Evolutionary conservation across 2,797 vertebrate species (phyloP), one percentile per base, ranked within the genome.

Genomic region (Pantherophis vulpinus): DNA sequence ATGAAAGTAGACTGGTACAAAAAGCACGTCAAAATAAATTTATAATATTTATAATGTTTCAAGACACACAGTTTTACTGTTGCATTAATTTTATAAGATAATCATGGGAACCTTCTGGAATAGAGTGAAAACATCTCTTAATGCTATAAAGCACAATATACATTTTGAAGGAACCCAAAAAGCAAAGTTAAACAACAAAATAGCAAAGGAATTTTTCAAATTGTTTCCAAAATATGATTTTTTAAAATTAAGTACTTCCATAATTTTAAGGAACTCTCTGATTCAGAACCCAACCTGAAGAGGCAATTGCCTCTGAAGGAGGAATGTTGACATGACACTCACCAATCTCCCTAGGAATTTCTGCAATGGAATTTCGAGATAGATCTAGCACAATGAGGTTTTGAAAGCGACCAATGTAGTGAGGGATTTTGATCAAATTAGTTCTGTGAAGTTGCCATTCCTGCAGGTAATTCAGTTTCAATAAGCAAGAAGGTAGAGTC

Each of bases 401-500:
- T 56, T 98, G 98, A 97, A 99, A 99, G 95, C 97, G 98, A 90
- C 97, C 98, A 95, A 99, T 97, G 95, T 99, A 99, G 63, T 97
- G 96, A 92, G 99, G 99, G 91, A 99, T 99, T 95, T 97, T 98
- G 95, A 98, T 96, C 93, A 99, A 98, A 47, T 98, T 98, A 0
- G 97, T 98, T 96, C 99, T 98, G 92, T 99, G 99, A 93, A 99
- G 97, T 93, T 99, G 99, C 99, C 99, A 99, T 95, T 99, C 99
- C 96, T 99, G 99, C 58, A 99, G 97, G 27, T 99, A 98, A 86
- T 92, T 96, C 89, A 99, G 95, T 96, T 98, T 99, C 94, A 98
- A 83, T 94, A 99, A 96, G 87, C 98, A 98, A 0, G 97, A 96
- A 18, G 99, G 99, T 66, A 99, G 96, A 6, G 97, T 97, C 99